These are phyloP conservation scores for Halcyon malimbica DNA, from an alignment of 2,113 vertebrate species.

Conservation along the genomic window DNA sequence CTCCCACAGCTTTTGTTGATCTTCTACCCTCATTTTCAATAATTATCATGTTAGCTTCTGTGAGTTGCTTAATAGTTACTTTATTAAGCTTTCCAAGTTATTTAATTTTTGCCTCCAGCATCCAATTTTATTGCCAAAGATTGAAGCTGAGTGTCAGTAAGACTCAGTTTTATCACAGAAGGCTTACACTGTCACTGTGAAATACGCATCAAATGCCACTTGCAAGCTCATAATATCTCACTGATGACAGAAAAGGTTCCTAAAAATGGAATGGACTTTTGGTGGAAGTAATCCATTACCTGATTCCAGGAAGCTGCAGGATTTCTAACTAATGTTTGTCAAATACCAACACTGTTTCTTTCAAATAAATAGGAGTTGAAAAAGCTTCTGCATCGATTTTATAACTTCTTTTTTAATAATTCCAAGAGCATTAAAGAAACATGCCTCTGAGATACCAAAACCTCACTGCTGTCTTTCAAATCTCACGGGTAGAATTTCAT, in stretches of 20 bases:
- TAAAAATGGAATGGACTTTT: slow-evolving; percentile 10
- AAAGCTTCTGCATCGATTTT: neutral
- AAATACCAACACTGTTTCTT: neutral
- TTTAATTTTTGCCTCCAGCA: slow-evolving; percentile 56
- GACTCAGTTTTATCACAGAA: slow-evolving; percentile 19
- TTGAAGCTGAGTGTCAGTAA: slow-evolving; percentile 23
- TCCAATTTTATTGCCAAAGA: slow-evolving; percentile 51
- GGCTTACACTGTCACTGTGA: slow-evolving; percentile 52
- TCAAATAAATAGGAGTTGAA: neutral
- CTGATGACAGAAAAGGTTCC: neutral
- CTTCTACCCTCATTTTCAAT: slow-evolving; percentile 10
- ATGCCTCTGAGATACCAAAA: neutral
- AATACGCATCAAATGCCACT: slow-evolving; percentile 30
- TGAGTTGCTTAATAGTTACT: slow-evolving; percentile 24
- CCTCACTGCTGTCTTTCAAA: neutral
- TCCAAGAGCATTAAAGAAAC: neutral
- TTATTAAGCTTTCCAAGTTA: slow-evolving; percentile 54
- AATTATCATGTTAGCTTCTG: slow-evolving; percentile 38
- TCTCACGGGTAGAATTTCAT: neutral
- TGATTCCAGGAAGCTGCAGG: neutral
- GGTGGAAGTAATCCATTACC: neutral
- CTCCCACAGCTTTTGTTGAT: neutral
- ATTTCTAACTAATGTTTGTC: neutral
- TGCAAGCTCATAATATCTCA: neutral
- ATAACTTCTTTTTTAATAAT: neutral